These are phyloP conservation scores for Patella caerulea DNA, from an alignment of 2,888 invertebrate genomes.

Conservation along the genomic window DNA sequence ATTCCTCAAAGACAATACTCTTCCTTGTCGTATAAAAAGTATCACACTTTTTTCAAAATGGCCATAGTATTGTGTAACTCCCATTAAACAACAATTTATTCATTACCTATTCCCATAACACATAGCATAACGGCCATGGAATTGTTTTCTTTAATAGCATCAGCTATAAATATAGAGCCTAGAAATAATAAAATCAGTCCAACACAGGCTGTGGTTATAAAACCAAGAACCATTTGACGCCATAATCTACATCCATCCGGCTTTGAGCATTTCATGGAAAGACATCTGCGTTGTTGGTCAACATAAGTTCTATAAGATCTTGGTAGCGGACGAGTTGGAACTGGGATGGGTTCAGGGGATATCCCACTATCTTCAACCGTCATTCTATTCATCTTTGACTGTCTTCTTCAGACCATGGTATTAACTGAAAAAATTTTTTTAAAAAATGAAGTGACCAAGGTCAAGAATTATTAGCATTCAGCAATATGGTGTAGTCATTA, in stretches of 20 bases:
- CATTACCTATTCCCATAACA: slow-evolving; percentile 64
- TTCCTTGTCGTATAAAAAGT: too few relatives aligned
- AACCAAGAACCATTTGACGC: slow-evolving; percentile 64
- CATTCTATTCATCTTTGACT: neutral
- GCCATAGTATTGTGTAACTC: too few relatives aligned
- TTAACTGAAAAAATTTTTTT: too few relatives aligned
- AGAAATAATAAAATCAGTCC: slow-evolving; percentile 60
- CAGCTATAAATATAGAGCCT: slow-evolving; percentile 59
- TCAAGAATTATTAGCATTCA: too few relatives aligned
- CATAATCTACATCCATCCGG: slow-evolving; percentile 51
- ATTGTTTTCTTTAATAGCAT: slow-evolving; percentile 55
- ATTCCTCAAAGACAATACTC: too few relatives aligned
- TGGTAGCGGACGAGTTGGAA: slow-evolving; percentile 32
- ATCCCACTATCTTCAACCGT: neutral
- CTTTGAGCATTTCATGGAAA: slow-evolving; percentile 24
- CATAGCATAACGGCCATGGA: slow-evolving; percentile 66
- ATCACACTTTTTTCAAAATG: too few relatives aligned
- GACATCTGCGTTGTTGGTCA: slow-evolving; percentile 34
- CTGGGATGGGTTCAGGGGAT: slow-evolving; percentile 4
- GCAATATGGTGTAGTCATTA: too few relatives aligned
- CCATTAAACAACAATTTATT: too few relatives aligned
- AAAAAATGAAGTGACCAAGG: too few relatives aligned
- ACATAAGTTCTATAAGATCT: slow-evolving; percentile 39
- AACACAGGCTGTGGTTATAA: slow-evolving; percentile 58
- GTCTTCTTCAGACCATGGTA: too few relatives aligned